Evolutionary conservation across 2,113 vertebrate genomes (phyloP), one percentile per base, ranked within the genome.

Genomic region (Ictalurus punctatus): DNA sequence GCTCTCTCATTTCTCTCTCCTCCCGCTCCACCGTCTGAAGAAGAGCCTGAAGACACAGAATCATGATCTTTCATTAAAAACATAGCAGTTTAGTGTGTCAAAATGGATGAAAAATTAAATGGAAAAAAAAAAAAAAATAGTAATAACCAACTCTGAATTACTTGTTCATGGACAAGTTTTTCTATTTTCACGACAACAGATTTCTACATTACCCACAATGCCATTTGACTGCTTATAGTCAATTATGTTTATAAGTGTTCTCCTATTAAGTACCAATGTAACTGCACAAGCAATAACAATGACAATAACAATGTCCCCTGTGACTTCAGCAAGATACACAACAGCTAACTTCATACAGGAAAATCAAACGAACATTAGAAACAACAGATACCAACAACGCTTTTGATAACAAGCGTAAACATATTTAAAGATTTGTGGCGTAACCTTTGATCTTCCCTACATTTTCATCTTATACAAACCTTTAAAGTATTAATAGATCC

Each of bases 1-100:
- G 91, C 25, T 96, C 95, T 87, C 56, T 90, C 94, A 96, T 94
- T 87, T 96, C 95, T 30, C 69, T 93, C 86, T 94, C 91, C 88
- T 96, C 95, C 67, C 95, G 86, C 82, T 93, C 90, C 63, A 94
- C 92, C 0, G 96, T 96, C 92, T 94, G 95, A 34, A 96, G 94
- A 90, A 96, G 90, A 34, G 95, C 96, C 96, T 96, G 92, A n/a
- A 80, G 25, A 81, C n/a, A 56, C 7, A 23, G 10, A 81, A 59
- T 63, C 21, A 63, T 58, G 40, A 65, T 23, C 7, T 48, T 44
- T 48, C 8, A 48, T 48, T 48, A 79, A 54, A 73, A 44, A 9
- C 10, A 23, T 1, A 76, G 1, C 37, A 76, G 73, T 48, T 48
- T 76, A 25, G 40, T 85, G 14, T 21, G 40, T 14, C 30, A 69